Base-by-base conservation (phyloP, 2,888 invertebrate genomes). In the Volucella zonaria region DNA sequence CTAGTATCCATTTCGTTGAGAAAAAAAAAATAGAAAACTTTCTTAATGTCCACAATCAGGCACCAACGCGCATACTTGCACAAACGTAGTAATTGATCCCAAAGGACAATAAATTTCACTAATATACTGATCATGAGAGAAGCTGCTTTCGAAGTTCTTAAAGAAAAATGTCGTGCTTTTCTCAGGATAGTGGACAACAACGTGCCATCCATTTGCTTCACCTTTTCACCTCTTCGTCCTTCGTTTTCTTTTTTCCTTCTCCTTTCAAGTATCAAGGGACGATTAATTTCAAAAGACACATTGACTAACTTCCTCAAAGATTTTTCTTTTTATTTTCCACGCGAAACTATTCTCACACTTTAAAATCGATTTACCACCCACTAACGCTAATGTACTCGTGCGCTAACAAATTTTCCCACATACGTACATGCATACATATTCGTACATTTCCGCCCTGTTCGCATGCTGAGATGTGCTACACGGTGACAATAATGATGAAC, bases 401-500 rank as follows among this genome's bases (percentile, higher is more conserved):
- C 62, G 56, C 64, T 49, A 31, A 43, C 58, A 76, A 76, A 76
- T 76, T 76, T 66, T 67, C 67, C 67, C 58, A 56, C 67, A 59
- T 45, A 67, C 76, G 6, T 31, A 31, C 31, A 31, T 6, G 4
- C 31, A 6, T 31, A 31, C 6, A 6, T 31, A 31, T 31, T 31
- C 31, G 31, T 31, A 31, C 6, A 31, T 31, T 31, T 31, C 6
- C 6, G 31, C 31, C 6, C 31, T 31, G 1, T 31, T 31, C 31
- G 0, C 31, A 31, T 31, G 52, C 47, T 15, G 47, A 47, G 54
- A 52, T 47, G 68, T 54, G 31, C 31, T 61, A 62, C 61, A 47
- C 62, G 62, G n/a, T 77, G 77, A 68, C 77, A 68, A 62, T 70
- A 68, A 77, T 77, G 77, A 77, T 67, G 62, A 70, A 77, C 56